A percentile compares a stretch with the other conserved stretches of the same genome.
phyloP scores from a whole-genome alignment of 2,113 vertebrate species.

The Gambusia affinis region DNA sequence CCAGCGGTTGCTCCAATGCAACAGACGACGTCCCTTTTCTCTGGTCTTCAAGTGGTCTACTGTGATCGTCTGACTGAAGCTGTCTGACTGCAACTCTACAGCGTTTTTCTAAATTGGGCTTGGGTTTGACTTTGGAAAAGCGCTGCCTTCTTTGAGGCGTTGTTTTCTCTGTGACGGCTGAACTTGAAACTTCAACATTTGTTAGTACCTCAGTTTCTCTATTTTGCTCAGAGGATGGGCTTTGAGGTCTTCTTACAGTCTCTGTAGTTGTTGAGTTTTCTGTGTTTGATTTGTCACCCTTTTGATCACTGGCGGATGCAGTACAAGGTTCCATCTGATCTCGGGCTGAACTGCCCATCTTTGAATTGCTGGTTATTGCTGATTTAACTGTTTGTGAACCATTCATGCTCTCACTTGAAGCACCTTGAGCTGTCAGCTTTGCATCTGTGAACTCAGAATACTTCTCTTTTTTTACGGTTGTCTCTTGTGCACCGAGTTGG shows the following conservation, averaged over 20 bases:
- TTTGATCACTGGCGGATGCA: background rate
- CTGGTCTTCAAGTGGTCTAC: background rate
- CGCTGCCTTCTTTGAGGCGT: constrained; percentile 32
- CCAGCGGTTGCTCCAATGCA: constrained; percentile 10
- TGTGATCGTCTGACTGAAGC: background rate
- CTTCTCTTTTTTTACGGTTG: constrained; percentile 6
- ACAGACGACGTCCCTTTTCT: background rate
- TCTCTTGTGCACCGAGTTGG: constrained; percentile 39
- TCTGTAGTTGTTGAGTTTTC: background rate
- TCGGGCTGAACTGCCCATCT: background rate
- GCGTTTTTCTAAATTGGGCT: constrained; percentile 45
- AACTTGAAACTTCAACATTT: background rate
- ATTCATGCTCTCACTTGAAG: background rate
- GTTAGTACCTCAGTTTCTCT: background rate
- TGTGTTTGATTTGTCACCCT: background rate
- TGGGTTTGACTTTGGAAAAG: constrained; percentile 51
- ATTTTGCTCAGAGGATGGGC: background rate
- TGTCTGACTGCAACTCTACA: constrained; percentile 17
- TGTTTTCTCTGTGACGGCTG: constrained; percentile 13
- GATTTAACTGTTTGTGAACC: background rate
- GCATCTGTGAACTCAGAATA: constrained; percentile 11
- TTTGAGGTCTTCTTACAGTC: background rate
- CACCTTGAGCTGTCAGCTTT: background rate
- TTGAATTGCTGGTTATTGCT: background rate
- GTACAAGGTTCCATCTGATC: background rate